Evolutionary conservation across 2,888 invertebrate species (phyloP).

Genomic region (Drosophila tripunctata): DNA sequence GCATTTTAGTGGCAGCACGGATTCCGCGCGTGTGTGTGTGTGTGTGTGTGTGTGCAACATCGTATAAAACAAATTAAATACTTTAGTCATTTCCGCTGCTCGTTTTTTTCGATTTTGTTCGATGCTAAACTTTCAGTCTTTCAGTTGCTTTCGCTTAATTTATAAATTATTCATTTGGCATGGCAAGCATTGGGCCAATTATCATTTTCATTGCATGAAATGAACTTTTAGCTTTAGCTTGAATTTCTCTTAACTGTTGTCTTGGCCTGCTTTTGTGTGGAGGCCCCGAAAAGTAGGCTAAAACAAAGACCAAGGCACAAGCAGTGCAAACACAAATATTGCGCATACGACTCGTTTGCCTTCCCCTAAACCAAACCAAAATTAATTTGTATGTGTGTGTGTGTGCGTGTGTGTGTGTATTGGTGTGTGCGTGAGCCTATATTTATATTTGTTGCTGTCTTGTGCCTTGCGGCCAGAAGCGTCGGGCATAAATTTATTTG

Average conservation of each 20-base stretch:
- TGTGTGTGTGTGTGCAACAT: slow-evolving; percentile 27
- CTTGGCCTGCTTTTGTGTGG: slow-evolving; percentile 10
- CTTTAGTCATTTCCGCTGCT: slow-evolving; percentile 56
- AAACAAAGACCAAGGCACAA: slow-evolving; percentile 23
- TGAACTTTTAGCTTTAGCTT: slow-evolving; percentile 18
- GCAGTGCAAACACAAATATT: slow-evolving; percentile 38
- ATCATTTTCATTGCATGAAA: slow-evolving; percentile 73
- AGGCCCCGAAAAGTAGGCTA: slow-evolving; percentile 61
- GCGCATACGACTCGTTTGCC: slow-evolving; percentile 41
- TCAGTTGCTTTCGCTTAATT: slow-evolving; percentile 63
- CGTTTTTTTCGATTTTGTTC: slow-evolving; percentile 20
- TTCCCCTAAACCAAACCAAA: no score
- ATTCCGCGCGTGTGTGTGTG: slow-evolving; percentile 1
- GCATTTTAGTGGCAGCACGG: slow-evolving; percentile 70
- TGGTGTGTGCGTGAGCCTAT: slow-evolving; percentile 41
- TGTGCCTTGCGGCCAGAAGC: slow-evolving; percentile 63
- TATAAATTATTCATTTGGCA: slow-evolving; percentile 81
- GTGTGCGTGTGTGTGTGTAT: slow-evolving; percentile 13
- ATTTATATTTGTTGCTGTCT: slow-evolving; percentile 62
- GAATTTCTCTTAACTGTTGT: slow-evolving; percentile 8
- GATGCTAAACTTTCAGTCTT: slow-evolving; percentile 32
- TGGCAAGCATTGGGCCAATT: slow-evolving; percentile 74
- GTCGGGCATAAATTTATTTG: slow-evolving; percentile 78
- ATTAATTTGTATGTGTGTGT: slow-evolving; percentile 50
- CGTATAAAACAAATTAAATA: slow-evolving; percentile 71